Evolutionary conservation across 2,888 invertebrate species (phyloP).

Genomic region (Lasioglossum leucozonium): DNA sequence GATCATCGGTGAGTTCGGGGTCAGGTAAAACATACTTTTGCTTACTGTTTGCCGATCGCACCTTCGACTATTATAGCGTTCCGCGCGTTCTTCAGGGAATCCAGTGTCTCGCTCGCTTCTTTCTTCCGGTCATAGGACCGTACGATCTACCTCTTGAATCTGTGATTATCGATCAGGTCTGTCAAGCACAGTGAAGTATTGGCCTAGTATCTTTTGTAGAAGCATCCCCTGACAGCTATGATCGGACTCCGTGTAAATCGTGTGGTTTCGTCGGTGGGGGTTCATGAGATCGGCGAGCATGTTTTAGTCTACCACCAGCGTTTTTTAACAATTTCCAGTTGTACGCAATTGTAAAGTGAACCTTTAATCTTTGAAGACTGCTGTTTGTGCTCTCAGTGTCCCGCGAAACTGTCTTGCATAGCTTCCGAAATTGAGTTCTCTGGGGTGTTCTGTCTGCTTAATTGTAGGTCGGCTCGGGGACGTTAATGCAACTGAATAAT

Average conservation of each 20-base stretch:
- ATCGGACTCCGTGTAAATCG: no score
- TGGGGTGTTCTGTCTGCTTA: neutral
- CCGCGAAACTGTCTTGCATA: neutral
- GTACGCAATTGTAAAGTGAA: neutral
- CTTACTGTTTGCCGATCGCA: neutral
- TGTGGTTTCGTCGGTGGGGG: no score
- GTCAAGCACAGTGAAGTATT: neutral
- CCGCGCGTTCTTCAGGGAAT: neutral
- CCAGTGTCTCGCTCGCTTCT: neutral
- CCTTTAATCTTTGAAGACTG: neutral
- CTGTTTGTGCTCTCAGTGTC: neutral
- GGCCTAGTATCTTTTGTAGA: neutral
- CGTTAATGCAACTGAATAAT: no score
- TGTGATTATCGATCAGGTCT: no score
- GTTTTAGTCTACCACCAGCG: no score
- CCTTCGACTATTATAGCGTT: neutral
- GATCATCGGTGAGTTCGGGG: conserved; percentile 92
- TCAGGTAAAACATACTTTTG: neutral
- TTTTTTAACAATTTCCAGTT: neutral
- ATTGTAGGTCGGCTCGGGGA: no score
- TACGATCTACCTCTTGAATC: neutral
- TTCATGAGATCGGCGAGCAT: no score
- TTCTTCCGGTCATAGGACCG: no score
- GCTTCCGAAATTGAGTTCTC: no score
- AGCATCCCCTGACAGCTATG: no score